Evolutionary conservation across 2,113 vertebrate genomes (phyloP).

Genomic region (Emydura subglobosa): DNA sequence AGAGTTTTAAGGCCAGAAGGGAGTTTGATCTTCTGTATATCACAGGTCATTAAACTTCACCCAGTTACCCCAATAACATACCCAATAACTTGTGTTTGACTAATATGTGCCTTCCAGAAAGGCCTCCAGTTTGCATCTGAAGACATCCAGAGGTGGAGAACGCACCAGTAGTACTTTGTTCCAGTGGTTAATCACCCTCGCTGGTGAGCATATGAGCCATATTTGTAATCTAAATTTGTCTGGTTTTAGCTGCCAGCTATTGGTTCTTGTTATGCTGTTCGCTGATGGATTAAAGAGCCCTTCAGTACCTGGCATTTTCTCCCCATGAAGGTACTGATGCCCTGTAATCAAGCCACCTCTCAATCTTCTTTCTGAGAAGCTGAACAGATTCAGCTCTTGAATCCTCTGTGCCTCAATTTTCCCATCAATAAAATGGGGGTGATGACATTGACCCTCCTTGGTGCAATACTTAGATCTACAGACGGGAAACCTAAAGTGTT

Average conservation of each 20-base stretch:
- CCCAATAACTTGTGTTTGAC: background rate
- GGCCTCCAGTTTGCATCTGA: background rate
- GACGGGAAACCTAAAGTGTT: rapidly evolving
- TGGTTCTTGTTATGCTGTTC: background rate
- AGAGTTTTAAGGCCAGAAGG: background rate
- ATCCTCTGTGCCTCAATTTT: background rate
- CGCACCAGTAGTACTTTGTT: background rate
- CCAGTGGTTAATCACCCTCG: background rate
- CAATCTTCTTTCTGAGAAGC: background rate
- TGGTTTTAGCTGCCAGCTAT: background rate
- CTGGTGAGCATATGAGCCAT: background rate
- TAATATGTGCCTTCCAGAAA: background rate
- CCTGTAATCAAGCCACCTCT: background rate
- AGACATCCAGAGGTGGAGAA: background rate
- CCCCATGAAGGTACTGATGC: background rate
- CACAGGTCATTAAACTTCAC: background rate
- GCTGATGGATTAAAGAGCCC: background rate
- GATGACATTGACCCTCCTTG: background rate
- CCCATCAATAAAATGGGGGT: background rate
- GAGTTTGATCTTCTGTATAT: background rate
- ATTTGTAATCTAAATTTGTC: background rate
- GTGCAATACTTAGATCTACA: rapidly evolving
- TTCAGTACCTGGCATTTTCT: background rate
- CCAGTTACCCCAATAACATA: background rate
- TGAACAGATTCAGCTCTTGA: background rate